Conservation (phyloP, 2,797 vertebrate genomes). For the Dermochelys coriacea region DNA sequence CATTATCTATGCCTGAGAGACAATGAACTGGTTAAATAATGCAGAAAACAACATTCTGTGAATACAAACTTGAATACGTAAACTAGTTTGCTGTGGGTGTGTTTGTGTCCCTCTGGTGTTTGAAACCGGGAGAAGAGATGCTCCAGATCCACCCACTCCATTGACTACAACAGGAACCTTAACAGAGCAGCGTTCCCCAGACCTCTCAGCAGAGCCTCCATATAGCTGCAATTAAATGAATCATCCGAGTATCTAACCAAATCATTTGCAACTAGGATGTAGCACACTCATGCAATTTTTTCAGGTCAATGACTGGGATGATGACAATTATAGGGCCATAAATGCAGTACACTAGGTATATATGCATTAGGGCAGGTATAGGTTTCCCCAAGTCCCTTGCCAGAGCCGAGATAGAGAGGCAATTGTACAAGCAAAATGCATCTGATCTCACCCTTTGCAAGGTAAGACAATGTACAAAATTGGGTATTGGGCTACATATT, state of each 20-base stretch:
- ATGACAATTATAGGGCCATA: slow-evolving; percentile 25
- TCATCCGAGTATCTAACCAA: slow-evolving; percentile 11
- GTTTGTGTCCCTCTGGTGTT: background rate
- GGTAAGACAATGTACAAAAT: background rate
- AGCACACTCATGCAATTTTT: background rate
- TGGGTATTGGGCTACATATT: background rate
- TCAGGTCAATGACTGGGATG: background rate
- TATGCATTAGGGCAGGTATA: slow-evolving; percentile 19
- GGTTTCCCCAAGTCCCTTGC: slow-evolving; percentile 26
- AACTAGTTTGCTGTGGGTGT: slow-evolving; percentile 39
- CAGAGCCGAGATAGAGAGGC: background rate
- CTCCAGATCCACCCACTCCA: slow-evolving; percentile 12
- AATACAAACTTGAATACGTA: slow-evolving; percentile 31
- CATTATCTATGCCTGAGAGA: background rate
- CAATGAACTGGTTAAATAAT: slow-evolving; percentile 9
- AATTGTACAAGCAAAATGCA: background rate
- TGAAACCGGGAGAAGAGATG: slow-evolving; percentile 44
- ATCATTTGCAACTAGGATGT: slow-evolving; percentile 62
- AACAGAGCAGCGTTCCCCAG: background rate
- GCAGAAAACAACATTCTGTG: background rate
- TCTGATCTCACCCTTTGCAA: slow-evolving; percentile 59
- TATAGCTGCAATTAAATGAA: slow-evolving; percentile 46
- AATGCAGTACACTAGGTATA: slow-evolving; percentile 37
- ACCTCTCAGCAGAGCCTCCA: background rate
- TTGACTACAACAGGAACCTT: slow-evolving; percentile 29